Base-by-base conservation (phyloP, 2,113 vertebrate genomes). In the Origma solitaria region DNA sequence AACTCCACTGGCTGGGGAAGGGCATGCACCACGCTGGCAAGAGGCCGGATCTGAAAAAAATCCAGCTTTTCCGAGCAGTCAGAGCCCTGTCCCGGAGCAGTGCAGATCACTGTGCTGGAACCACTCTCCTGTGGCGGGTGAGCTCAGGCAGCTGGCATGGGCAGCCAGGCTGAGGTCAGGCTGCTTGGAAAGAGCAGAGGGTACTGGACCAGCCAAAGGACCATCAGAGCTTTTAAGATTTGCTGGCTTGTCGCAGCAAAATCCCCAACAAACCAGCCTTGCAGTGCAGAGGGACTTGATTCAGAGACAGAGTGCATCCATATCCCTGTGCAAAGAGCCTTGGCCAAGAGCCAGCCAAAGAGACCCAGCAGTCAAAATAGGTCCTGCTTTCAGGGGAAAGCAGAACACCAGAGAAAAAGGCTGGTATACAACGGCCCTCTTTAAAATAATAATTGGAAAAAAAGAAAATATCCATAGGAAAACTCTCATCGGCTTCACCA, bases 1-100 rank as follows among this genome's bases (percentile, higher is more conserved):
- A 79, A 86, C 94, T 91, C 81, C 62, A 14, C 56, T 44, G 87
- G 33, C 90, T 94, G 79, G 3, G 54, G 79, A 85, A 94, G 88
- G 91, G 73, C 88, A 92, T 42, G 40, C 90, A 91, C 51, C 60
- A 86, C 0, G 6, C 87, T 94, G 92, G 87, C 95, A 94, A 84
- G 38, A 86, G 65, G 51, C 64, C 3, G 12, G 83, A 81, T 58
- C 33, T 84, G 72, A 94, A 86, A 86, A 88, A 92, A 84, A 27
- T 42, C 71, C 86, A 42, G 73, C 71, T 86, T 86, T 92, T 79
- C 61, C 0, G 0, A 78, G 76, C 8, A 4, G 47, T 38, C 62
- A 15, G 60, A 84, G 60, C 82, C 60, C n/a, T 37, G 62, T 77
- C 58, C 58, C 65, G 35, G 72, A 30, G 64, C 76, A 9, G 71